Evolutionary conservation across 2,888 invertebrate genomes (phyloP), one percentile per base, ranked within the genome.

Genomic region (Thereva nobilitata): DNA sequence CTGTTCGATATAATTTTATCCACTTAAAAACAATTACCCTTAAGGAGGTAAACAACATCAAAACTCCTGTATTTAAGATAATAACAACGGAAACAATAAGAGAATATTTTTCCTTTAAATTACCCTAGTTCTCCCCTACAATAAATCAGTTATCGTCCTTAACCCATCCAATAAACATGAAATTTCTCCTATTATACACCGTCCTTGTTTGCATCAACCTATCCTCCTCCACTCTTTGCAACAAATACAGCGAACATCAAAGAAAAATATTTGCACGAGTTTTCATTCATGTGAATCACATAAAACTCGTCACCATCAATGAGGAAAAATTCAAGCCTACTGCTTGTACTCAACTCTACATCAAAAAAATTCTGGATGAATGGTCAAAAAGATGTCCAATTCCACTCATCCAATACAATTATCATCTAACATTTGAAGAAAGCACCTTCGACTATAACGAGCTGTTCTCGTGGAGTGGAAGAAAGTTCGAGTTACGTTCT

Each of bases 391-490:
- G 37, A 10, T 12, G 8, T 8, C 37, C 47, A 47, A 37, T 44
- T n/a, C 63, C 68, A 10, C 44, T 53, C 10, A 12, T 63, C 4
- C 7, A 63, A 5, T 37, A 61, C 4, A 38, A 23, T 2, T 55
- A 49, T 52, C 9, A 37, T 55, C 9, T 57, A 7, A 38, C 59
- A 8, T 47, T 41, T 47, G 70, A 67, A 50, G 70, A 70, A 9
- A 45, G 38, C 3, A 40, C 7, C 42, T 68, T 40, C 50, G 59
- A 64, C 12, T 66, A 57, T 42, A 10, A 42, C 4, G 68, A 70
- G 34, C 37, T 61, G 1, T 68, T 63, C 61, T 55, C 66, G 1
- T 70, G 70, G 70, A 57, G 50, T 40, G 70, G 70, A 7, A 40
- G 56, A 37, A 10, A 56, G 9, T 61, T 68, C 47, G n/a, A 44